phyloP scores from a whole-genome alignment of 2,113 vertebrate genomes.

The Cynocephalus volans region DNA sequence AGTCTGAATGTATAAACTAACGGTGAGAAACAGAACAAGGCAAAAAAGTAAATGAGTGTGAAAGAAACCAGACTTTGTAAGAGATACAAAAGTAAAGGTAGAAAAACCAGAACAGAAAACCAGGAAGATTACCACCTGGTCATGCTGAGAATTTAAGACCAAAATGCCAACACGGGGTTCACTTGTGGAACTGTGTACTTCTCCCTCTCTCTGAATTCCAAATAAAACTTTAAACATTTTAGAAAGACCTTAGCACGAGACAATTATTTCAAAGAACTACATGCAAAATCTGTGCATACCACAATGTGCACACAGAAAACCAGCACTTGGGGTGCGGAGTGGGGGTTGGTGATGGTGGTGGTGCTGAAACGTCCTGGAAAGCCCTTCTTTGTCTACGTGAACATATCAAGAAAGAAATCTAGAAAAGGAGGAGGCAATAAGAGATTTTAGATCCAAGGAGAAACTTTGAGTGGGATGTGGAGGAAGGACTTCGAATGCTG shows the following conservation, averaged over 20 bases:
- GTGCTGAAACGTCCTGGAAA: background rate
- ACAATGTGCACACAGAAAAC: background rate
- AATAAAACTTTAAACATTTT: background rate
- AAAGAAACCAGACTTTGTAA: background rate
- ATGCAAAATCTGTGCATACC: background rate
- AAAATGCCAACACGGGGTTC: background rate
- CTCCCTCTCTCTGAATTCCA: background rate
- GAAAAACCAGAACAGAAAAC: background rate
- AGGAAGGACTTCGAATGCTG: background rate
- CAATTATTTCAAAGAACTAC: background rate
- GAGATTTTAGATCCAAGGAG: background rate
- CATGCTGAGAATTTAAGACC: background rate
- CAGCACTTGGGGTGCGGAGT: background rate
- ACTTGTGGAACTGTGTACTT: background rate
- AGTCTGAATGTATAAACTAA: background rate
- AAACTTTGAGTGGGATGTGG: background rate
- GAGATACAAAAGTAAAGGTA: background rate
- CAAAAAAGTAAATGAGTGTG: background rate
- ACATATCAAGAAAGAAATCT: background rate
- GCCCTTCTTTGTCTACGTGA: background rate
- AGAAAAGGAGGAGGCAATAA: background rate
- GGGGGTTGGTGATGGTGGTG: rapidly evolving
- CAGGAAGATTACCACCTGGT: background rate
- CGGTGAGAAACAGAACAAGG: background rate
- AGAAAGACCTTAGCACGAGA: background rate